Conservation (phyloP, 2,888 invertebrate genomes). For the Pseudococcus viburni region DNA sequence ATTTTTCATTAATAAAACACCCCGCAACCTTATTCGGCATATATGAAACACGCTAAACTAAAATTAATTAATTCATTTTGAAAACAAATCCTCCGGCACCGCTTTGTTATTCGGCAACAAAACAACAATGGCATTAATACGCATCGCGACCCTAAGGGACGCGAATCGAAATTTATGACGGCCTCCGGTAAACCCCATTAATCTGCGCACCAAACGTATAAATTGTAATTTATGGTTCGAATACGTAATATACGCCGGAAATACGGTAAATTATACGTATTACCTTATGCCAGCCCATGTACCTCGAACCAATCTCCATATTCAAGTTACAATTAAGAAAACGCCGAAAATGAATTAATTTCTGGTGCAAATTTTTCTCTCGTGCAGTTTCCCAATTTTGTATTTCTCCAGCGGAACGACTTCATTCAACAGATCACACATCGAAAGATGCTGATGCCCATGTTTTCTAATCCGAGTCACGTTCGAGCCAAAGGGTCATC, state of each 20-base stretch:
- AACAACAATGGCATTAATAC: slow-evolving; percentile 51
- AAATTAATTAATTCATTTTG: slow-evolving; percentile 48
- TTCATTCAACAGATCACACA: no score
- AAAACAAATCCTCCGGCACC: slow-evolving; percentile 33
- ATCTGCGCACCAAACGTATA: slow-evolving; percentile 51
- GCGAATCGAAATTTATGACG: slow-evolving; percentile 47
- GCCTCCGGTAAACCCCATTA: slow-evolving; percentile 52
- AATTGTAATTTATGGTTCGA: slow-evolving; percentile 54
- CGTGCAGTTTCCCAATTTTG: no score
- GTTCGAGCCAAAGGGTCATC: background rate
- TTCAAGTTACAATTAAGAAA: slow-evolving; percentile 47
- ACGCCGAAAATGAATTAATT: slow-evolving; percentile 28
- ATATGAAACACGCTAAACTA: background rate
- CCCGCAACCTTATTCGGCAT: background rate
- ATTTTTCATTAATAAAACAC: slow-evolving; percentile 4
- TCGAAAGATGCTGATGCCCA: no score
- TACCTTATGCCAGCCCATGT: slow-evolving; percentile 27
- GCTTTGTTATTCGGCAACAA: slow-evolving; percentile 32
- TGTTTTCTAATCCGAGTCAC: background rate
- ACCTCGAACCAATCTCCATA: no score
- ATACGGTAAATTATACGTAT: slow-evolving; percentile 43
- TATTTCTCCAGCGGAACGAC: no score
- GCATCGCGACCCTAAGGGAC: slow-evolving; percentile 49
- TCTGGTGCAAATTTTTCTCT: background rate
- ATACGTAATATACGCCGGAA: slow-evolving; percentile 46